A percentile compares a stretch with the other conserved stretches of the same genome.
Evolutionary conservation across 2,797 vertebrate species (phyloP).

Genomic region (Acanthopagrus latus): DNA sequence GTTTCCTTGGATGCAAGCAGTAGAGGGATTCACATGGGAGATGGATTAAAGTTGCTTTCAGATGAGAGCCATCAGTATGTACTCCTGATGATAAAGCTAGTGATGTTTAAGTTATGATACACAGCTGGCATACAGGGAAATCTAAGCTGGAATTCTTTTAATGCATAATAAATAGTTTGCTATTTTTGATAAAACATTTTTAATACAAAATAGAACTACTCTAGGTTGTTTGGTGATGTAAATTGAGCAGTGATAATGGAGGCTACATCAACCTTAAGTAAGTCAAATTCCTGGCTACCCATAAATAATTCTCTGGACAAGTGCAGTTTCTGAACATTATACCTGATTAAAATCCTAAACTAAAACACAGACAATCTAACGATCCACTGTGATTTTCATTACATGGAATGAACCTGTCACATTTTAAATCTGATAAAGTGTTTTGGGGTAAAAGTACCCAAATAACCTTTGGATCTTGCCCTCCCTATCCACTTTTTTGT

Average conservation of each 20-base stretch:
- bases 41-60: constrained; percentile 12
- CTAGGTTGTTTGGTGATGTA: background rate
- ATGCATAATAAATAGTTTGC: background rate
- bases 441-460: background rate
- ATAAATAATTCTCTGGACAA: constrained; percentile 8
- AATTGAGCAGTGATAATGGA: background rate
- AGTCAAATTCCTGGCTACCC: background rate
- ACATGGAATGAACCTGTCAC: background rate
- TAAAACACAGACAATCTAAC: background rate
- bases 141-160: background rate
- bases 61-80: constrained; percentile 4
- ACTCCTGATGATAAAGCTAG: background rate
- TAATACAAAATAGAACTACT: background rate
- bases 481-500: background rate
- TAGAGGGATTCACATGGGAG: background rate
- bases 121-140: background rate
- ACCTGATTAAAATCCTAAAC: constrained; percentile 7
- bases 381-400: background rate
- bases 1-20: background rate
- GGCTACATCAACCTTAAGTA: background rate
- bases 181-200: background rate
- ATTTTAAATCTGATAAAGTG: constrained; percentile 6
- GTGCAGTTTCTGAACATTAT: background rate
- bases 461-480: constrained; percentile 7
- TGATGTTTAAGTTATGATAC: constrained; percentile 1